These are phyloP conservation scores for Drosophila meridiana DNA, from an alignment of 2,888 invertebrate genomes.

Conservation along the genomic window DNA sequence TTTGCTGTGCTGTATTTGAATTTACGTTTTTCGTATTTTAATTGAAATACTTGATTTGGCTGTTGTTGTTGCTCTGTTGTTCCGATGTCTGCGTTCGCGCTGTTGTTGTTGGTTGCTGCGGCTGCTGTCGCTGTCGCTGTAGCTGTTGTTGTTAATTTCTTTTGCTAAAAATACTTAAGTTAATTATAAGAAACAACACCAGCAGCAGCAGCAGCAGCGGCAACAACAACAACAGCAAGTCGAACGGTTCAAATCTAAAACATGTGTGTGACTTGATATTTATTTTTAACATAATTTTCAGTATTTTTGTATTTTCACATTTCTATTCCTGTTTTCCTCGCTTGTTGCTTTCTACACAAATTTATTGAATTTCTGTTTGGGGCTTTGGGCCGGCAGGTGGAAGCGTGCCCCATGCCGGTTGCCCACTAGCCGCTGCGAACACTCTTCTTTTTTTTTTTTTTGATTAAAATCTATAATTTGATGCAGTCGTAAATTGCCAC, in stretches of 20 bases:
- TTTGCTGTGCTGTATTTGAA: conserved; percentile 35
- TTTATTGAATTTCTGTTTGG: neutral
- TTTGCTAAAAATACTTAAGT: conserved; percentile 77
- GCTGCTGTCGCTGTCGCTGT: conserved; percentile 21
- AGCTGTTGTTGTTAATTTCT: conserved; percentile 45
- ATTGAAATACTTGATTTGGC: conserved; percentile 66
- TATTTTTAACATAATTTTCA: conserved; percentile 67
- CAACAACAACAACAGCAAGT: conserved; percentile 44
- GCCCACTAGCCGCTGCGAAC: neutral
- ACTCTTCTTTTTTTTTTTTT: neutral
- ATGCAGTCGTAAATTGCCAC: conserved; percentile 56
- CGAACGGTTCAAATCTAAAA: conserved; percentile 70
- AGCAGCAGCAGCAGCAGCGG: conserved; percentile 30
- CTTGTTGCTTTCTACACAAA: conserved; percentile 1
- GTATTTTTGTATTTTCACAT: conserved; percentile 32
- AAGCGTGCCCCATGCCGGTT: conserved; percentile 10
- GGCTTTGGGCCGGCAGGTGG: conserved; percentile 31
- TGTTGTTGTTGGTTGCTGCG: conserved; percentile 26
- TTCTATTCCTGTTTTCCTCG: conserved; percentile 9
- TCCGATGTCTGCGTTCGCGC: conserved; percentile 4
- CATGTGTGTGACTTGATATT: conserved; percentile 77
- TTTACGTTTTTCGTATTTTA: conserved; percentile 58
- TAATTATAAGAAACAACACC: conserved; percentile 71
- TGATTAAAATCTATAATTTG: conserved; percentile 45
- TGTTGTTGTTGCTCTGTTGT: conserved; percentile 16